phyloP scores from a whole-genome alignment of 2,797 vertebrate species.

The Champsocephalus esox region DNA sequence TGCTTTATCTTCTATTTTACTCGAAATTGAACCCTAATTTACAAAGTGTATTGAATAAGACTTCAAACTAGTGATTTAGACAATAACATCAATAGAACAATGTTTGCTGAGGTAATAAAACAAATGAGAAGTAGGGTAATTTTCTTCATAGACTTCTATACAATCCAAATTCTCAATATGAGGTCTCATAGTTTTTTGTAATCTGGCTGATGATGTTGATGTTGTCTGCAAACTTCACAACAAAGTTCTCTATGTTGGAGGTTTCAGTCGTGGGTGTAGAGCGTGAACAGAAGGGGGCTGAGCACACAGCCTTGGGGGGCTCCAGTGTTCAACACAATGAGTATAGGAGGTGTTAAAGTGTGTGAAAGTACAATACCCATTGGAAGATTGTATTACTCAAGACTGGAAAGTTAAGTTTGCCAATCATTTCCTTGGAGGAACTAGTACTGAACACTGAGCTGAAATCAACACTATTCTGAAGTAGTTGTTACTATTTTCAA shows the following conservation, averaged over 20 bases:
- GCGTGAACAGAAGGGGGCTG: not conserved
- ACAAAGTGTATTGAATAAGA: no score
- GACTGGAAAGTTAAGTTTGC: not conserved
- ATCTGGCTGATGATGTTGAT: not conserved
- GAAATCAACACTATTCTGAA: not conserved
- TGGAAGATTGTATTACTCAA: not conserved
- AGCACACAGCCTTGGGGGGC: not conserved
- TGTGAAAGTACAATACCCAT: not conserved
- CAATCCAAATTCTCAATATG: not conserved
- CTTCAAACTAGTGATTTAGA: no score
- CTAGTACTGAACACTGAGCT: not conserved
- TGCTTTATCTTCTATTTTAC: no score
- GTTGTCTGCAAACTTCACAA: not conserved
- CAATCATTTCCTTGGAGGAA: not conserved
- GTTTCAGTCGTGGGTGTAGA: slow-evolving; percentile 1
- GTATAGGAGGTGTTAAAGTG: not conserved
- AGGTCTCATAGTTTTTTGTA: not conserved
- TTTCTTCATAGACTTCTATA: no score
- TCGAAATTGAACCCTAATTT: no score
- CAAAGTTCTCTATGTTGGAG: slow-evolving; percentile 1
- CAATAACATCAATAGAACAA: no score
- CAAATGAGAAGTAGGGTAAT: no score
- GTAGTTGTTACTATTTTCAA: not conserved
- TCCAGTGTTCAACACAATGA: not conserved
- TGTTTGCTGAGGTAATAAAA: no score